A percentile compares a stretch with the other conserved stretches of the same genome.
phyloP scores from a whole-genome alignment of 2,113 vertebrate species.

The Tachysurus vachellii region DNA sequence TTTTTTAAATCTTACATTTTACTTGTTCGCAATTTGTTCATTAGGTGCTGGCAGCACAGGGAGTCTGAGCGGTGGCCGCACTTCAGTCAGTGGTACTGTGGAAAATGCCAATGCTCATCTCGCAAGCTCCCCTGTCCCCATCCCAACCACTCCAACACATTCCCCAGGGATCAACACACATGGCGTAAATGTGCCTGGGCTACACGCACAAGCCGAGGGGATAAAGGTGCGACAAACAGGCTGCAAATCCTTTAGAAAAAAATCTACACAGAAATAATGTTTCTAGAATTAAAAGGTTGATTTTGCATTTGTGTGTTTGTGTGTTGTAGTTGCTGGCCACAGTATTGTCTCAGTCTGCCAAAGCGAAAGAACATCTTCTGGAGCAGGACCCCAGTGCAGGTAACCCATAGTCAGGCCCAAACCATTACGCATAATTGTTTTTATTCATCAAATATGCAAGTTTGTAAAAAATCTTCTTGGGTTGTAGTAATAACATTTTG shows the following conservation, averaged over 20 bases:
- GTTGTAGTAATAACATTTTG: not conserved
- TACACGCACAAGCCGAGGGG: conserved; percentile 88
- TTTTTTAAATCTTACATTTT: not conserved
- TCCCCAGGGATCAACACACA: conserved; percentile 70
- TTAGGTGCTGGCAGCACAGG: conserved; percentile 75
- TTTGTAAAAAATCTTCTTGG: not conserved
- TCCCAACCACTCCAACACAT: conserved; percentile 60
- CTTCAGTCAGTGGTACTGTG: conserved; percentile 82
- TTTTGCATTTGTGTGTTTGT: conserved; percentile 3
- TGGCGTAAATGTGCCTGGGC: conserved; percentile 79
- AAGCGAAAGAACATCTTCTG: conserved; percentile 84
- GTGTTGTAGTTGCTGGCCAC: conserved; percentile 86
- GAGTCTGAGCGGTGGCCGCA: conserved; percentile 75
- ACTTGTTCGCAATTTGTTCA: not conserved
- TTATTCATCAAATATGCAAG: too few relatives aligned
- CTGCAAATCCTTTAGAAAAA: not conserved
- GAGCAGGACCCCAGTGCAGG: conserved; percentile 84
- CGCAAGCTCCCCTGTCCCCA: conserved; percentile 63
- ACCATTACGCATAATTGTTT: not conserved
- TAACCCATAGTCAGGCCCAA: not conserved
- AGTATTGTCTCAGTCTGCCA: conserved; percentile 91
- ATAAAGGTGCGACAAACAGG: conserved; percentile 81
- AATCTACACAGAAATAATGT: not conserved
- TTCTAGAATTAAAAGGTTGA: conserved; percentile 3
- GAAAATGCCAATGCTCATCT: conserved; percentile 67